Evolutionary conservation across 2,888 invertebrate species (phyloP).

Genomic region (Amiota communis): DNA sequence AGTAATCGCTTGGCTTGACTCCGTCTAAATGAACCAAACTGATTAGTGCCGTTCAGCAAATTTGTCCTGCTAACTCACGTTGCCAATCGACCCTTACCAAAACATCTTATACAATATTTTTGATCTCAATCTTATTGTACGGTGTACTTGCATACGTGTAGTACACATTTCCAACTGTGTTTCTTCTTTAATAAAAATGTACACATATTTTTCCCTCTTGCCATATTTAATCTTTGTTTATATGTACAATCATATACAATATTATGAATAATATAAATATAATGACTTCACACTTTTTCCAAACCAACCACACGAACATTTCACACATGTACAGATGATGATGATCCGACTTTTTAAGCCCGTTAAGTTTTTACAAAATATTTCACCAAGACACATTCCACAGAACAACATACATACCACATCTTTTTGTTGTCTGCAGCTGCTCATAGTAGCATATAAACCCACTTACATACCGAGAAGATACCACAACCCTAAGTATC

Average conservation of each 20-base stretch:
- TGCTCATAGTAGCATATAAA: not conserved
- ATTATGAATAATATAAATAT: slow-evolving; percentile 55
- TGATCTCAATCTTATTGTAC: too few species aligned
- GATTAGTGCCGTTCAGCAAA: slow-evolving; percentile 4
- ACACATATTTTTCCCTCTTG: slow-evolving; percentile 16
- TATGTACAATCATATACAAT: slow-evolving; percentile 43
- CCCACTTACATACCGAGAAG: too few species aligned
- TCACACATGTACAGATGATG: not conserved
- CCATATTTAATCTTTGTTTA: slow-evolving; percentile 30
- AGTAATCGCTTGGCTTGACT: slow-evolving; percentile 53
- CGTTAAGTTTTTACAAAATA: slow-evolving; percentile 43
- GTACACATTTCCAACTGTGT: too few species aligned
- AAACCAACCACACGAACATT: slow-evolving; percentile 21
- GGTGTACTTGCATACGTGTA: too few species aligned
- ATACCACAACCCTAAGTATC: too few species aligned
- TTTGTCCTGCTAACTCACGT: too few species aligned
- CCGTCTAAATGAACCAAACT: slow-evolving; percentile 23
- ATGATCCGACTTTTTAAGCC: slow-evolving; percentile 28
- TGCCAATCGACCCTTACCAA: too few species aligned
- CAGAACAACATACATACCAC: not conserved
- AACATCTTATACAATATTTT: too few species aligned
- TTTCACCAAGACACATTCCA: slow-evolving; percentile 34
- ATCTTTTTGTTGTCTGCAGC: not conserved
- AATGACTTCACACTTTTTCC: slow-evolving; percentile 54
- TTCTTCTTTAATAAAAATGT: slow-evolving; percentile 40